A percentile compares a stretch with the other conserved stretches of the same genome.
Conservation (phyloP, 2,113 vertebrate genomes). For the Cervus canadensis region DNA sequence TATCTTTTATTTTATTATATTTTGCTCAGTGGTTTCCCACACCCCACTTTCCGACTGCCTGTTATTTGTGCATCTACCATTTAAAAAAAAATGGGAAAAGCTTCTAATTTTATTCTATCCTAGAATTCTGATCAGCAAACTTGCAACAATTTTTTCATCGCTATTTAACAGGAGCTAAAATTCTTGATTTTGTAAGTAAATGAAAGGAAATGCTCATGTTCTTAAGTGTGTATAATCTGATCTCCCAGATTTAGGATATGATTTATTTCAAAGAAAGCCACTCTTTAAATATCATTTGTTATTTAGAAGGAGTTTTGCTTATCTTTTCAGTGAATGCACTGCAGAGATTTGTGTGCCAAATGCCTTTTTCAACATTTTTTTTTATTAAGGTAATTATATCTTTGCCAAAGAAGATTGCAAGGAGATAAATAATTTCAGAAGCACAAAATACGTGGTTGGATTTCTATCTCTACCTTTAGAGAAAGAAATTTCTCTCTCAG, state of each 20-base stretch:
- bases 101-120: background rate
- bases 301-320: constrained; percentile 37
- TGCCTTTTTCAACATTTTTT: constrained; percentile 63
- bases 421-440: constrained; percentile 75
- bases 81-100: background rate
- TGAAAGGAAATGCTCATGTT: background rate
- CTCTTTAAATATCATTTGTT: constrained; percentile 48
- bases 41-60: background rate
- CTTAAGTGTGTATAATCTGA: background rate
- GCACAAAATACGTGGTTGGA: constrained; percentile 58
- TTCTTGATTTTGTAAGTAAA: constrained; percentile 22
- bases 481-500: constrained; percentile 58
- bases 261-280: constrained; percentile 12
- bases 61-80: background rate
- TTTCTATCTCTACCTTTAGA: constrained; percentile 62
- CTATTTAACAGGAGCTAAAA: background rate
- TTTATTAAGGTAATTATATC: constrained; percentile 75
- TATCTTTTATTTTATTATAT: background rate
- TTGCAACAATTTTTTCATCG: background rate
- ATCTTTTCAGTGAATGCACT: constrained; percentile 64
- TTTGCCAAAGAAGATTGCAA: constrained; percentile 73
- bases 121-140: background rate
- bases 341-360: constrained; percentile 64
- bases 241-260: background rate
- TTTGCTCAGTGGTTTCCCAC: background rate